These are phyloP conservation scores for Chorisops tibialis DNA, from an alignment of 2,888 invertebrate genomes.

Conservation along the genomic window DNA sequence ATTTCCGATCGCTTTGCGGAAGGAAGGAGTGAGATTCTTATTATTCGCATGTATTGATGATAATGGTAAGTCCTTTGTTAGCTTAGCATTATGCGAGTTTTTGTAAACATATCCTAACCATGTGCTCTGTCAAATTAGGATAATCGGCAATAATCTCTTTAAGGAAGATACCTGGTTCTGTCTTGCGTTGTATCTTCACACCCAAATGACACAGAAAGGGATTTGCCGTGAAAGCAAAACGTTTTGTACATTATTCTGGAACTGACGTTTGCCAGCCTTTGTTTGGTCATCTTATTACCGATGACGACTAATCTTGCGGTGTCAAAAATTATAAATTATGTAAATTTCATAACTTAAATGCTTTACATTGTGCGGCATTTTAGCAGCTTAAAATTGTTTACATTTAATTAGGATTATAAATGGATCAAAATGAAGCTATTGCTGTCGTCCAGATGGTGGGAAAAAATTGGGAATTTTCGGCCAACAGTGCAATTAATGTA, in stretches of 20 bases:
- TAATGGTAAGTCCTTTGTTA: conserved; percentile 9
- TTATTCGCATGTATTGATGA: not conserved
- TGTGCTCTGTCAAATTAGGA: not conserved
- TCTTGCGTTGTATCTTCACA: too few relatives aligned
- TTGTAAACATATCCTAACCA: conserved; percentile 9
- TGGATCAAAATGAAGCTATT: not conserved
- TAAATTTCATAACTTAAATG: not conserved
- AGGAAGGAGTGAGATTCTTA: not conserved
- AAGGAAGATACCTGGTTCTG: conserved; percentile 2
- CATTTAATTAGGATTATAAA: not conserved
- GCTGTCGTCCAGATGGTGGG: conserved; percentile 1
- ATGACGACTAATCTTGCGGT: not conserved
- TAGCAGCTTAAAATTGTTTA: not conserved
- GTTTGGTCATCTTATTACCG: not conserved
- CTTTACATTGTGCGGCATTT: not conserved
- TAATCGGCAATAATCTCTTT: conserved; percentile 5
- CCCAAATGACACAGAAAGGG: too few relatives aligned
- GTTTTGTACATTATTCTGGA: not conserved
- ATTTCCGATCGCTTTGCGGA: not conserved
- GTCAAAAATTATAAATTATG: not conserved
- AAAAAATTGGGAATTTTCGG: not conserved
- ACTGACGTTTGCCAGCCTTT: not conserved
- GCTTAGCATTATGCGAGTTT: conserved; percentile 2
- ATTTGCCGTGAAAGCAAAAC: too few relatives aligned
- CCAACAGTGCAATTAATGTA: not conserved